A percentile compares a stretch with the other conserved stretches of the same genome.
Evolutionary conservation across 1,140 invertebrate species (phyloP).

Genomic region (Dufourea novaeangliae): DNA sequence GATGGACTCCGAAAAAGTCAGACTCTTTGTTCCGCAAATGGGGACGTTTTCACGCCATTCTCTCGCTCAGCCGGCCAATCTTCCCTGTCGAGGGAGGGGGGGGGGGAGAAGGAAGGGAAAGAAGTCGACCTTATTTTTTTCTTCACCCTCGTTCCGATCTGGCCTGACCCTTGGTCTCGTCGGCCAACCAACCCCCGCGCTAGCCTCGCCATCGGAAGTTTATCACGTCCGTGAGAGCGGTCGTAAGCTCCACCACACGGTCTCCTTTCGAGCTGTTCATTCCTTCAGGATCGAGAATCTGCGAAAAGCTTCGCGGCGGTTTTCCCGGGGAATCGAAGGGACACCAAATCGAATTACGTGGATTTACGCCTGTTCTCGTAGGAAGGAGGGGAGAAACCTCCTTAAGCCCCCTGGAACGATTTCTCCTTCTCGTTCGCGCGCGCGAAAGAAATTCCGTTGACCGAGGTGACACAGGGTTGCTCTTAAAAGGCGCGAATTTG

Average conservation of each 20-base stretch:
- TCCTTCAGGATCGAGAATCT: constrained; percentile 71
- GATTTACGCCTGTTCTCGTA: constrained; percentile 43
- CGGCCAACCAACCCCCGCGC: constrained; percentile 30
- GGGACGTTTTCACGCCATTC: constrained; percentile 69
- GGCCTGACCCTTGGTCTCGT: constrained; percentile 47
- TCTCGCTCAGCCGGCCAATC: constrained; percentile 48
- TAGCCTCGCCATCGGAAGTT: constrained; percentile 53
- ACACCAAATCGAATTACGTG: constrained; percentile 74
- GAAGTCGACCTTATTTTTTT: constrained; percentile 71
- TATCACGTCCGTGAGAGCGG: constrained; percentile 63
- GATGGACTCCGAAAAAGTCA: constrained; percentile 63
- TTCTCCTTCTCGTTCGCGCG: not conserved
- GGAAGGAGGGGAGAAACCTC: not conserved
- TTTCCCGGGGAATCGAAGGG: constrained; percentile 68
- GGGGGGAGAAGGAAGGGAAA: too few relatives aligned
- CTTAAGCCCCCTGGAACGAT: constrained; percentile 12
- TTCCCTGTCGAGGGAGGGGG: constrained; percentile 39
- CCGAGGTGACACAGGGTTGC: not conserved
- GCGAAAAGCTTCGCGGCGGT: constrained; percentile 56
- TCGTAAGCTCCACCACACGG: constrained; percentile 51
- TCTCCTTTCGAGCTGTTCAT: constrained; percentile 30
- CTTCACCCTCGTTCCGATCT: constrained; percentile 44
- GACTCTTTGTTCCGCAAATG: constrained; percentile 70
- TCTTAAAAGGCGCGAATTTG: not conserved
- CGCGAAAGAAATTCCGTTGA: constrained; percentile 23